Base-by-base conservation (phyloP, 2,113 vertebrate genomes). In the Actenoides hombroni region DNA sequence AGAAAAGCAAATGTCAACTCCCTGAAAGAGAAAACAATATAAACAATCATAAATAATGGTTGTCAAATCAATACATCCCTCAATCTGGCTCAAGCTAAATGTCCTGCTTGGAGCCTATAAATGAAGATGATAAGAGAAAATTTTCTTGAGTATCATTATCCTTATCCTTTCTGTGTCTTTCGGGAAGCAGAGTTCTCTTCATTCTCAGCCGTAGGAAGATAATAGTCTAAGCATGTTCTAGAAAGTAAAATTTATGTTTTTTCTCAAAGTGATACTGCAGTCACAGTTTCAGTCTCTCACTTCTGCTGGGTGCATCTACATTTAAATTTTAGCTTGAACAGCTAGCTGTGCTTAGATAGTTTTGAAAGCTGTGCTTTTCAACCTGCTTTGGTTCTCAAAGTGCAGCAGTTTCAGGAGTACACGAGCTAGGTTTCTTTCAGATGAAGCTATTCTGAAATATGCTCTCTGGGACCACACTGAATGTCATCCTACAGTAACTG, bases 41-140 rank as follows among this genome's bases (percentile, higher is more conserved):
- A 80, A 76, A 83, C 83, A 91, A 33, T 82, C 83, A 67, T 85
- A 95, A 97, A 95, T 68, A 82, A 67, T 54, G 24, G 54, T 51
- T 97, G 93, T 67, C 77, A 74, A 80, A 97, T 97, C 95, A 86
- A 97, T 97, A 92, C 23, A 63, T 74, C 54, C 42, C 83, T 91
- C 81, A 86, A 37, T 94, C 68, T 81, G 46, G 51, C 84, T 95
- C 85, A 92, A 83, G 60, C 31, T 31, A 63, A 92, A 96, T 87
- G 71, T 49, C 54, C 69, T 92, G 59, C 60, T 71, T 67, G 73
- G 29, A 73, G 42, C 67, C 81, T 89, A 68, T 92, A 91, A 96
- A 96, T 96, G 81, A 93, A 96, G 89, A 97, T 76, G 69, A 84
- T 68, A 88, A 35, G 86, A 91, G 42, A 59, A 88, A 57, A 42